phyloP scores from a whole-genome alignment of 2,888 invertebrate species.

The Galeopsomyia nigrocyanea region DNA sequence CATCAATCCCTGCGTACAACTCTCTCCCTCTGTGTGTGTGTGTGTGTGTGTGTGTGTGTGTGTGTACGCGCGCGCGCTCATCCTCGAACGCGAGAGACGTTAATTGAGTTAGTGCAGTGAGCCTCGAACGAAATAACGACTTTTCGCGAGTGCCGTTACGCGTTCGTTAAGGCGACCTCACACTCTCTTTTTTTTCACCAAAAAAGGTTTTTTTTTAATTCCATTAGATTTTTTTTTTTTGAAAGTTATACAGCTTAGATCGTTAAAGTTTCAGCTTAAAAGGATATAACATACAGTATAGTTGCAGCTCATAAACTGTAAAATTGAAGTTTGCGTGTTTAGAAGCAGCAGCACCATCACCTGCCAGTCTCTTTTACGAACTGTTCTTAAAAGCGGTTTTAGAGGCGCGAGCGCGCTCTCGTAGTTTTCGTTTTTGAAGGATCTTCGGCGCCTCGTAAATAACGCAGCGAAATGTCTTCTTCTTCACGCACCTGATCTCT shows the following conservation, averaged over 20 bases:
- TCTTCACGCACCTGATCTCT: constrained; percentile 28
- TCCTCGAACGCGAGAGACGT: constrained; percentile 59
- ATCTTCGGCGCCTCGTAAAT: constrained; percentile 34
- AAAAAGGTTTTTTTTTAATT: too few species aligned
- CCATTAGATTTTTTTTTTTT: too few species aligned
- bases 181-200: background rate
- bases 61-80: constrained; percentile 46
- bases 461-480: constrained; percentile 24
- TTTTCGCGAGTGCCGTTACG: constrained; percentile 42
- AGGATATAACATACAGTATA: background rate
- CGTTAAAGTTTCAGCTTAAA: background rate
- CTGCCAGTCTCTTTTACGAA: background rate
- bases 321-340: constrained; percentile 1
- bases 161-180: background rate
- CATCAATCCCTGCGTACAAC: constrained; percentile 34
- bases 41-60: too few species aligned
- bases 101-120: constrained; percentile 62
- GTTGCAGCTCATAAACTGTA: background rate
- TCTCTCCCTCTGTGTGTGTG: constrained; percentile 17
- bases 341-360: background rate
- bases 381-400: background rate
- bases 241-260: too few species aligned
- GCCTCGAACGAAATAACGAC: too few species aligned
- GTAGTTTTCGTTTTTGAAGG: constrained; percentile 36
- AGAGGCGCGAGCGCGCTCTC: background rate